Base-by-base conservation (phyloP, 1,140 invertebrate species). In the Epicauta chinensis region DNA sequence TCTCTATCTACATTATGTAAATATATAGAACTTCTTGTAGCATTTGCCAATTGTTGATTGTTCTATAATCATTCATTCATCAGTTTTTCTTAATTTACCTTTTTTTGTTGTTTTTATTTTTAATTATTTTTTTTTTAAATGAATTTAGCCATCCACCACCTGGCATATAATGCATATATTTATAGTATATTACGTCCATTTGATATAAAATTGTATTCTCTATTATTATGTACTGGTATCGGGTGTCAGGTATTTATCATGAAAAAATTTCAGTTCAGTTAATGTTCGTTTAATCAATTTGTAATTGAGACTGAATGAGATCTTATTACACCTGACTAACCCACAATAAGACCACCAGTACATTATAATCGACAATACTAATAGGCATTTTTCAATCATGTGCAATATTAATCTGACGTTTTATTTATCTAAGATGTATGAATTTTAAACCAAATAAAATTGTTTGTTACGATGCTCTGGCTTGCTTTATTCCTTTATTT, bases 401-500 rank as follows among this genome's bases (percentile, higher is more conserved):
- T 70, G 68, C 68, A 70, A 70, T 70, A 70, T 70, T 66, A 66
- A 66, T 66, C 62, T 65, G 60, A 66, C 55, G 59, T 68, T 65
- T 23, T 67, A 67, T 67, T 67, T 68, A 66, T 67, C 63, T 67
- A 67, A 62, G 54, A 67, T 70, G 68, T 70, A 70, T 68, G 68
- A 64, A 68, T 64, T 68, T 67, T 67, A 70, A 68, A 68, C 66
- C 68, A 70, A 70, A 70, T 40, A 49, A 70, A 70, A 66, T 61
- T 70, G 68, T 70, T 70, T 70, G 65, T 70, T 70, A 70, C 66
- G 68, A 50, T 52, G 51, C 23, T 48, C 17, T 31, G 46, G 30
- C 32, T 47, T 56, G 47, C 39, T 23, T 23, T 23, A 23, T 7
- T 2, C 23, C 0, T 42, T n/a, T n/a, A n/a, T n/a, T n/a, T n/a